Conservation (phyloP, 1,140 invertebrate genomes). For the Ectropis grisescens region DNA sequence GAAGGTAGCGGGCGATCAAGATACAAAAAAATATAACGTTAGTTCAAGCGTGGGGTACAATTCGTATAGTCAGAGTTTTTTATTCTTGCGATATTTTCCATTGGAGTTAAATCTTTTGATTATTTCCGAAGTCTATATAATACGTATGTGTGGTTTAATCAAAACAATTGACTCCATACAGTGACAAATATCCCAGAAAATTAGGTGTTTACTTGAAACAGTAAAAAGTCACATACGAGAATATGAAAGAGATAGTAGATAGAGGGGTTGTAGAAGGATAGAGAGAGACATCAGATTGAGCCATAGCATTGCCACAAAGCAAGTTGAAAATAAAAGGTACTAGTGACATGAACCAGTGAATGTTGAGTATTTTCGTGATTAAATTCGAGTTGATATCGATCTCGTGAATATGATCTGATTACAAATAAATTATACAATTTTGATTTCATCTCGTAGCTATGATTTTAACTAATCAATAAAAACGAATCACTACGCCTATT, state of each 20-base stretch:
- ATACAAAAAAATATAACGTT: conserved; percentile 58
- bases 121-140: too few species aligned
- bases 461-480: conserved; percentile 2
- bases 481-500: conserved; percentile 13
- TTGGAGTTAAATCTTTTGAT: conserved; percentile 10
- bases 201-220: too few species aligned
- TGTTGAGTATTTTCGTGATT: conserved; percentile 19
- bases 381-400: conserved; percentile 8
- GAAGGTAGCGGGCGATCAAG: conserved; percentile 72
- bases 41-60: conserved; percentile 38
- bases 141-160: neutral
- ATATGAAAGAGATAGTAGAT: conserved; percentile 9
- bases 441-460: too few species aligned
- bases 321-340: conserved; percentile 44
- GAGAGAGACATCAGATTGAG: conserved; percentile 27
- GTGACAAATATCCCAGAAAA: too few species aligned
- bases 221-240: too few species aligned
- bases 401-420: conserved; percentile 17
- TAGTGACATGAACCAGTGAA: conserved; percentile 27
- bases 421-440: neutral
- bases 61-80: conserved; percentile 4
- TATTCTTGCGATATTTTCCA: conserved; percentile 7
- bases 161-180: neutral
- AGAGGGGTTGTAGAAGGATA: conserved; percentile 21
- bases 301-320: conserved; percentile 65